Evolutionary conservation across 2,797 vertebrate genomes (phyloP).

Genomic region (Sebastes jordani): DNA sequence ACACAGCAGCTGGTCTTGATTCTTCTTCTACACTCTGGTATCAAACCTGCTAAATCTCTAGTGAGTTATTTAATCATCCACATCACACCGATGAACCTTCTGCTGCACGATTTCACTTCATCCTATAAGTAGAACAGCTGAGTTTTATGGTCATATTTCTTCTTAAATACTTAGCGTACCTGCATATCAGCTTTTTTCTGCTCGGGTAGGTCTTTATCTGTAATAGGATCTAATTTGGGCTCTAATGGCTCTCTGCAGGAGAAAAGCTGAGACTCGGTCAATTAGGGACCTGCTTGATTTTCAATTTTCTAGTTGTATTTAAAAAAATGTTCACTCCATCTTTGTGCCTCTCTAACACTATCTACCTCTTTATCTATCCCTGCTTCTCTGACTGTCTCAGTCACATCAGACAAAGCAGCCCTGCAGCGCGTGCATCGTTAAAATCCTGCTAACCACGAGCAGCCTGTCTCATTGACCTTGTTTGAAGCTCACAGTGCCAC

Average conservation of each 20-base stretch:
- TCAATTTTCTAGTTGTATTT: background rate
- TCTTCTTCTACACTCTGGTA: background rate
- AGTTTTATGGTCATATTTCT: background rate
- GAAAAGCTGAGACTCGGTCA: background rate
- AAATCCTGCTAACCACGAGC: constrained; percentile 12
- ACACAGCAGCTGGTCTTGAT: background rate
- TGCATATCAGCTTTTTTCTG: background rate
- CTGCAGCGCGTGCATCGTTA: background rate
- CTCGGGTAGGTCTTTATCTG: background rate
- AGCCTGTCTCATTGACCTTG: constrained; percentile 43
- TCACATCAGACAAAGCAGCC: background rate
- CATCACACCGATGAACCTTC: background rate
- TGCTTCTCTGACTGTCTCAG: background rate
- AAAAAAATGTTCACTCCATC: background rate
- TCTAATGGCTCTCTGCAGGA: background rate
- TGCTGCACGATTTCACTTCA: background rate
- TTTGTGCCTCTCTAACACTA: background rate
- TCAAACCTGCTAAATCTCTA: background rate
- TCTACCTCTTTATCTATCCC: background rate
- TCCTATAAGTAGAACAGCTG: background rate
- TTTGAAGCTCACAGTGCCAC: constrained; percentile 33
- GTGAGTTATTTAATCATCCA: background rate
- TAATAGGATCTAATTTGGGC: background rate
- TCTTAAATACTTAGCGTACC: background rate
- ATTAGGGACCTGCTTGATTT: background rate